Base-by-base conservation (phyloP, 2,888 invertebrate species). In the Sminthurinus aureus region DNA sequence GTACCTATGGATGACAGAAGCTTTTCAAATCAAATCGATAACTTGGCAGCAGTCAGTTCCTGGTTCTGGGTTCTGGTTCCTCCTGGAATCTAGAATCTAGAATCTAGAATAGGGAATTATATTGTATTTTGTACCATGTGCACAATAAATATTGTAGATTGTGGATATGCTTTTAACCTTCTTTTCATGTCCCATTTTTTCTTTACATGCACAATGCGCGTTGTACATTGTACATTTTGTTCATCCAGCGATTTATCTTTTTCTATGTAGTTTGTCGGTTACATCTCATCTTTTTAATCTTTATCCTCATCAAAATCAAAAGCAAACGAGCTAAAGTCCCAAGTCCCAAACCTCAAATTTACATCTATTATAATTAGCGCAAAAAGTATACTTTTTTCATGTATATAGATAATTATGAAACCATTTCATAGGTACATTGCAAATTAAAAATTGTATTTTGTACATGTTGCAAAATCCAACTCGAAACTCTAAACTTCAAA, bases 251-350 rank as follows among this genome's bases (percentile, higher is more conserved):
- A 4, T 58, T 58, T 18, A 58, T 58, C 58, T 58, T 58, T 58
- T 77, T 50, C n/a, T 18, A 26, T 50, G 13, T 75, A 3, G 18
- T 50, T 76, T 6, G 51, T 75, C 75, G 26, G 1, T 38, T 18
- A 13, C n/a, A n/a, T 50, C 18, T 9, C 75, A 71, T 71, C 24
- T 22, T 71, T 73, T 73, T 26, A 26, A 24, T 73, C 38, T 73
- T 24, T 73, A 24, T 26, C 26, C 66, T 78, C 78, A 78, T 78
- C 78, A 78, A 64, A n/a, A 66, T 24, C 66, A 78, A 78, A n/a
- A 66, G 26, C 66, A 78, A 78, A 78, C 26, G 78, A 66, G 78
- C 64, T 64, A 38, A 38, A 38, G 1, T 4, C 38, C 6, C 38
- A 38, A 38, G 38, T 38, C n/a, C n/a, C n/a, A n/a, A n/a, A n/a